phyloP scores from a whole-genome alignment of 1,140 invertebrate species.

The Lutraria rhynchaena region DNA sequence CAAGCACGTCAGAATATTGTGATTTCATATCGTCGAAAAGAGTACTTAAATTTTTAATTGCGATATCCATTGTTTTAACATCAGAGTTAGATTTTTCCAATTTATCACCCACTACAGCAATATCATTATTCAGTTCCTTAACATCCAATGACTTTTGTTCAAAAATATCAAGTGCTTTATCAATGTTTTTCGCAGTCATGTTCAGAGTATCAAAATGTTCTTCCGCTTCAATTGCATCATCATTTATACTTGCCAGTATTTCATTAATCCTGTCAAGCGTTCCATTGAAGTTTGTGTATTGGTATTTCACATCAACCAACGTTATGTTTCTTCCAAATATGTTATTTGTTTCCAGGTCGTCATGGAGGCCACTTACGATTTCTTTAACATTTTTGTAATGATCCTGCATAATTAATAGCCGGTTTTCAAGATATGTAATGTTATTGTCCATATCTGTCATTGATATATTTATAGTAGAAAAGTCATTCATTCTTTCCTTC shows the following conservation, averaged over 20 bases:
- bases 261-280: slow-evolving; percentile 34
- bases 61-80: not conserved
- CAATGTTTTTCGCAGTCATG: slow-evolving; percentile 17
- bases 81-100: not conserved
- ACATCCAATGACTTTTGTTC: slow-evolving; percentile 16
- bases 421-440: slow-evolving; percentile 44
- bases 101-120: slow-evolving; percentile 9
- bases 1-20: slow-evolving; percentile 28
- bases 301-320: slow-evolving; percentile 25
- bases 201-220: slow-evolving; percentile 45
- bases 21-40: slow-evolving; percentile 22
- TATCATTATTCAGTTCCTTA: slow-evolving; percentile 5
- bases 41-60: slow-evolving; percentile 4
- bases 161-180: slow-evolving; percentile 48
- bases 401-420: slow-evolving; percentile 37
- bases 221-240: slow-evolving; percentile 29
- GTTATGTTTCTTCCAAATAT: slow-evolving; percentile 46
- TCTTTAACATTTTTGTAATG: slow-evolving; percentile 47
- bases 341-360: slow-evolving; percentile 20
- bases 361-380: slow-evolving; percentile 24
- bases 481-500: slow-evolving; percentile 28
- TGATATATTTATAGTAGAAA: slow-evolving; percentile 40
- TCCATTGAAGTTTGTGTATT: slow-evolving; percentile 39
- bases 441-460: slow-evolving; percentile 32
- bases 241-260: slow-evolving; percentile 33